Conservation (phyloP, 2,888 invertebrate species). For the Vesta saturnalis region DNA sequence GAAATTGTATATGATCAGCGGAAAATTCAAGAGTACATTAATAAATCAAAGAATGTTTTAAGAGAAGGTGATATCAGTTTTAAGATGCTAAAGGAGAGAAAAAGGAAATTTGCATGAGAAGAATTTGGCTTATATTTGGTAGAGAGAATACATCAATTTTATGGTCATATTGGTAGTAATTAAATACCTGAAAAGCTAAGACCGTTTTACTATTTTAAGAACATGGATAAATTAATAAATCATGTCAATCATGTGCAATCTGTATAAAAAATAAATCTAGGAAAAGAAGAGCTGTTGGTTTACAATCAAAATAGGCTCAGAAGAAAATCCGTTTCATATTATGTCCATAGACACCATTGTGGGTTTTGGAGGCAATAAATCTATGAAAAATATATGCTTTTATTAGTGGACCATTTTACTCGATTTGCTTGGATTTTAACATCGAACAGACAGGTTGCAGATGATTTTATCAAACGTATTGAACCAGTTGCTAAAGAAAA, state of each 20-base stretch:
- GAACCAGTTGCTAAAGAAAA: background rate
- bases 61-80: too few relatives aligned
- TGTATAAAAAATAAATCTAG: background rate
- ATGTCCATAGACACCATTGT: slow-evolving; percentile 16
- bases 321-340: slow-evolving; percentile 48
- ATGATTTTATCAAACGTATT: background rate
- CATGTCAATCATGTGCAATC: background rate
- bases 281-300: background rate
- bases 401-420: slow-evolving; percentile 44
- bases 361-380: slow-evolving; percentile 48
- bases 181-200: too few relatives aligned
- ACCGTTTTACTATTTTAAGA: too few relatives aligned
- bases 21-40: background rate
- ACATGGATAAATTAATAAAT: too few relatives aligned
- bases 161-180: background rate
- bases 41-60: background rate
- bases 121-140: background rate
- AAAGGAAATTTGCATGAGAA: too few relatives aligned
- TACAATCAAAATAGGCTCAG: too few relatives aligned
- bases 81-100: background rate
- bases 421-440: background rate
- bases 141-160: background rate
- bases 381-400: slow-evolving; percentile 51
- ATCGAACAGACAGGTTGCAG: too few relatives aligned
- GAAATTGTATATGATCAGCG: background rate